Evolutionary conservation across 2,797 vertebrate species (phyloP).

Genomic region (Hypotaenidia okinawae): DNA sequence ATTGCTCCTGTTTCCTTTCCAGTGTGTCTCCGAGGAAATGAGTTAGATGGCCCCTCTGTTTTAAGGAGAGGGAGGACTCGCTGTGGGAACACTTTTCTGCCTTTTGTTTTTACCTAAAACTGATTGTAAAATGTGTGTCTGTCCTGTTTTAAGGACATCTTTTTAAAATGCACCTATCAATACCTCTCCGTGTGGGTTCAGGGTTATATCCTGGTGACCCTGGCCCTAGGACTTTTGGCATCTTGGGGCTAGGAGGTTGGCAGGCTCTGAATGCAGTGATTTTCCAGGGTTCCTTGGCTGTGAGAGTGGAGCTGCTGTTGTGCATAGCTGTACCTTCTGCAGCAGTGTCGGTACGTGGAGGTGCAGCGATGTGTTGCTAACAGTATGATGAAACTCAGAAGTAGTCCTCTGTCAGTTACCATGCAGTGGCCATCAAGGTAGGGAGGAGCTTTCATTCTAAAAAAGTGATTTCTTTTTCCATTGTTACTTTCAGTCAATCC

Average conservation of each 20-base stretch:
- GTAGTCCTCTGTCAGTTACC: background rate
- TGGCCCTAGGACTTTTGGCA: background rate
- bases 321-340: background rate
- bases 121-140: background rate
- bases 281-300: background rate
- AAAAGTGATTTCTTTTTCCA: background rate
- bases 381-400: background rate
- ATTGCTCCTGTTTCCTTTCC: background rate
- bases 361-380: background rate
- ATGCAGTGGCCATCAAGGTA: background rate
- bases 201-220: background rate
- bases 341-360: background rate
- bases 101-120: background rate
- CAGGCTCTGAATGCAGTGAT: background rate
- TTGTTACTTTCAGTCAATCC: background rate
- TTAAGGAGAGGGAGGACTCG: background rate
- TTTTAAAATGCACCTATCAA: fast-evolving
- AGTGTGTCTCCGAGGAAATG: background rate
- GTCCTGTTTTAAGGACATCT: background rate
- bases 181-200: background rate
- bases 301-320: fast-evolving
- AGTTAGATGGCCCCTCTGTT: background rate
- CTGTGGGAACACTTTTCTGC: background rate
- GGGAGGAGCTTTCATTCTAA: background rate
- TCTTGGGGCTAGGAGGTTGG: background rate